These are phyloP conservation scores for Pteropus rufus DNA, from an alignment of 2,797 vertebrate species.

Conservation along the genomic window DNA sequence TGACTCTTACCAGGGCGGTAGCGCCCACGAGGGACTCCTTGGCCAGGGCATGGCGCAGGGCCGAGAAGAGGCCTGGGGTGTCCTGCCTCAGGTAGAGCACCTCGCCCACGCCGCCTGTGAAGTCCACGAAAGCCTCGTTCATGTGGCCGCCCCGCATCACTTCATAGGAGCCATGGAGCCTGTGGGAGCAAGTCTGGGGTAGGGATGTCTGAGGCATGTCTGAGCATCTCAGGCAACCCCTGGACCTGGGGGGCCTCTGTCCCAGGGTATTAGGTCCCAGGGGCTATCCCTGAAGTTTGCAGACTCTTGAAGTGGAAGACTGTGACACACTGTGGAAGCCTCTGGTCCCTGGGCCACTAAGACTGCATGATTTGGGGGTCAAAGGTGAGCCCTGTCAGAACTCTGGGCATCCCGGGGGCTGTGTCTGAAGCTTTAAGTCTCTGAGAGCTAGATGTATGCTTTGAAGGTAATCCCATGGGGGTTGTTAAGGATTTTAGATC, in stretches of 20 bases:
- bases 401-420: neutral
- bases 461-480: neutral
- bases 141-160: conserved; percentile 87
- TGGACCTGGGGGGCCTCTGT: neutral
- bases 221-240: accelerated
- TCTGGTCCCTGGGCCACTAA: neutral
- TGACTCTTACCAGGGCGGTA: conserved; percentile 81
- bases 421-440: neutral
- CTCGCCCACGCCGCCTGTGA: conserved; percentile 91
- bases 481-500: neutral
- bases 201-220: accelerated
- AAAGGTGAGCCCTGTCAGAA: neutral
- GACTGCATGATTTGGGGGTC: neutral
- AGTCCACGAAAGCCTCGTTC: conserved; percentile 92
- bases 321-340: neutral
- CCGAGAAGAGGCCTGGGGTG: conserved; percentile 83
- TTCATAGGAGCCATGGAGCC: conserved; percentile 88
- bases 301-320: neutral
- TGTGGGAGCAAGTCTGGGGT: conserved; percentile 48
- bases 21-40: conserved; percentile 89
- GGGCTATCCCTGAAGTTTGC: neutral
- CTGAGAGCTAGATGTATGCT: neutral
- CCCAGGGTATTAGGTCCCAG: neutral
- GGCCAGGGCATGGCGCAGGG: conserved; percentile 82
- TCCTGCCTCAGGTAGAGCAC: conserved; percentile 77